Conservation (phyloP, 2,113 vertebrate species). For the Hippocampus barbouri region DNA sequence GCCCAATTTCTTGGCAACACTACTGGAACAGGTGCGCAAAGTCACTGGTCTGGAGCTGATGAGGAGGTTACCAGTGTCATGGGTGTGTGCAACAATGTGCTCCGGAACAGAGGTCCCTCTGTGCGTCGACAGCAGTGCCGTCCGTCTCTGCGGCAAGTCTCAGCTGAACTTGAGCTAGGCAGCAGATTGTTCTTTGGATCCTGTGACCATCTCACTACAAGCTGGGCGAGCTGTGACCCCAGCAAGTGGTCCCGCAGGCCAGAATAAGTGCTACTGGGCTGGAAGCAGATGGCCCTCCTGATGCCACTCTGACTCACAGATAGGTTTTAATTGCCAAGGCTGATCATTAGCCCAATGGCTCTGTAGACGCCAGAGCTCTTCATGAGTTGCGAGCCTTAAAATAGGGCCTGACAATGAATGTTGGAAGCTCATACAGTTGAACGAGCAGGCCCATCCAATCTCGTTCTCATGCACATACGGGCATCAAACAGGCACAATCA, state of each 20-base stretch:
- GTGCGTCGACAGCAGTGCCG: constrained; percentile 14
- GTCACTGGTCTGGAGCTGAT: constrained; percentile 59
- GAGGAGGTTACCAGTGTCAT: constrained; percentile 45
- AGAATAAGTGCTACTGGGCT: constrained; percentile 60
- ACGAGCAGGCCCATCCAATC: constrained; percentile 22
- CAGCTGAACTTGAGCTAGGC: constrained; percentile 44
- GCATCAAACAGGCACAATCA: constrained; percentile 30
- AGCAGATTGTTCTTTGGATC: constrained; percentile 64
- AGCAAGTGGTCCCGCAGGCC: constrained; percentile 64
- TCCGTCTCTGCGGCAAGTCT: constrained; percentile 32
- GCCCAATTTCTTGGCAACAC: constrained; percentile 38
- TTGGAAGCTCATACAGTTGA: constrained; percentile 38
- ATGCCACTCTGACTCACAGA: constrained; percentile 70
- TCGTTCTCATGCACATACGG: constrained; percentile 19
- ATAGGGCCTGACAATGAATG: constrained; percentile 48
- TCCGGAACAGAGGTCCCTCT: constrained; percentile 44
- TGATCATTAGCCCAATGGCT: constrained; percentile 65
- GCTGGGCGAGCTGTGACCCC: constrained; percentile 65
- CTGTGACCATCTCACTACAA: constrained; percentile 54
- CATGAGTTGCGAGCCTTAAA: constrained; percentile 57
- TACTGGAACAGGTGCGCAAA: constrained; percentile 53
- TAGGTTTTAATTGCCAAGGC: constrained; percentile 69
- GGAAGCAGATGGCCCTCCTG: constrained; percentile 69
- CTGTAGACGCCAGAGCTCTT: constrained; percentile 49
- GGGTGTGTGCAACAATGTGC: constrained; percentile 50